These are phyloP conservation scores for Thalassophryne amazonica DNA, from an alignment of 2,797 vertebrate genomes.

Conservation along the genomic window DNA sequence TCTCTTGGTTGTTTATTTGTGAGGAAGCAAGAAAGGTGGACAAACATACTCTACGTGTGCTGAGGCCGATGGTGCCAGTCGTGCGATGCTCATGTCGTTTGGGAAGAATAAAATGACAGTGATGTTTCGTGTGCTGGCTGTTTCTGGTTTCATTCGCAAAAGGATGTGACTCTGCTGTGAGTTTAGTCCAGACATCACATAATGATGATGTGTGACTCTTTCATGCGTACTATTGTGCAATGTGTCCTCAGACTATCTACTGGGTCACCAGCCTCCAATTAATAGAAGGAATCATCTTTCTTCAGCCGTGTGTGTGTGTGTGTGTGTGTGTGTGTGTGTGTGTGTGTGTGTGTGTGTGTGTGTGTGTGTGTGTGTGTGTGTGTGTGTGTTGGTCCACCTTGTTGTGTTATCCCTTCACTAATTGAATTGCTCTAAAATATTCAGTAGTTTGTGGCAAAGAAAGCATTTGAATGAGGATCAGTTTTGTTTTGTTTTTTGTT, in stretches of 20 bases:
- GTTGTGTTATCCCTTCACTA: constrained; percentile 30
- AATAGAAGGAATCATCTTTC: constrained; percentile 1
- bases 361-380: neutral
- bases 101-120: no score
- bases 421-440: constrained; percentile 53
- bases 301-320: neutral
- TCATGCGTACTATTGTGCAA: neutral
- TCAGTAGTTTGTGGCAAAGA: constrained; percentile 34
- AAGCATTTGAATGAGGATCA: constrained; percentile 17
- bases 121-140: no score
- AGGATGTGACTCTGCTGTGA: neutral
- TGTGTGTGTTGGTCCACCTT: neutral
- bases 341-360: neutral
- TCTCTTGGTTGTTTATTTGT: no score
- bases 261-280: neutral
- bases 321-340: neutral
- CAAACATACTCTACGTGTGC: no score
- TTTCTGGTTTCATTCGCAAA: neutral
- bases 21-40: no score
- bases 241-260: neutral
- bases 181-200: neutral
- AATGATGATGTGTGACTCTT: neutral
- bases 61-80: no score
- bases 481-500: constrained; percentile 4
- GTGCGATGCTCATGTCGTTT: no score